Conservation (phyloP, 1,140 invertebrate species). For the Lepidurus packardi region DNA sequence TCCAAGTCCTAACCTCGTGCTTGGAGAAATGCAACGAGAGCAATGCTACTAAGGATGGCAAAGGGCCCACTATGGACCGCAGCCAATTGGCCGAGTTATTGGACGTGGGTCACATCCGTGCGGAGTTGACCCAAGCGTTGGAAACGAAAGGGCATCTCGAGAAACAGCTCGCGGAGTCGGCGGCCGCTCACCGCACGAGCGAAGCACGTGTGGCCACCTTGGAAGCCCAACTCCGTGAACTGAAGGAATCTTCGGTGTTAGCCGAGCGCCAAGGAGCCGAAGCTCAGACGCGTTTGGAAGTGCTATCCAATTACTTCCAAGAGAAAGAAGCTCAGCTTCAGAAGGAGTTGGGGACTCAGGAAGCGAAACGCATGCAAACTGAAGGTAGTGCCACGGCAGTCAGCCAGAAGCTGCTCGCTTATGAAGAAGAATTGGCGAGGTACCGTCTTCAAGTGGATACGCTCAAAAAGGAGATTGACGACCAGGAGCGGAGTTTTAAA, state of each 20-base stretch:
- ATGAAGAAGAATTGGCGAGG: slow-evolving; percentile 63
- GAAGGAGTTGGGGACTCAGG: slow-evolving; percentile 75
- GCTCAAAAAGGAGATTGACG: slow-evolving; percentile 67
- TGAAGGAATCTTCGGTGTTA: slow-evolving; percentile 64
- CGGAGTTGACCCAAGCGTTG: slow-evolving; percentile 35
- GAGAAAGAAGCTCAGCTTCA: slow-evolving; percentile 77
- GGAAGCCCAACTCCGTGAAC: slow-evolving; percentile 50
- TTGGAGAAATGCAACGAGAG: neutral
- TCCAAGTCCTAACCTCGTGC: slow-evolving; percentile 24
- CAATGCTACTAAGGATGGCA: neutral
- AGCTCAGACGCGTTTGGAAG: slow-evolving; percentile 72
- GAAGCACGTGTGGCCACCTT: slow-evolving; percentile 43
- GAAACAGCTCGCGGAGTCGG: slow-evolving; percentile 37
- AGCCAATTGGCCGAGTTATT: slow-evolving; percentile 30
- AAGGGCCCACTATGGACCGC: neutral
- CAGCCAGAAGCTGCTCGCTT: slow-evolving; percentile 64
- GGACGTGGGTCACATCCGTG: slow-evolving; percentile 36
- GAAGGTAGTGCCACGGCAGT: slow-evolving; percentile 73
- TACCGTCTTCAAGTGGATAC: slow-evolving; percentile 56
- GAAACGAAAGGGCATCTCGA: slow-evolving; percentile 36
- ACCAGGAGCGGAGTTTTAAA: slow-evolving; percentile 70
- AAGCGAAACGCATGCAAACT: slow-evolving; percentile 72
- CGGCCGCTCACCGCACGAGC: neutral
- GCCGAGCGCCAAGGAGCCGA: slow-evolving; percentile 58
- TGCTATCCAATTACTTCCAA: slow-evolving; percentile 79